phyloP scores from a whole-genome alignment of 2,888 invertebrate species.

The Microchrysa polita region DNA sequence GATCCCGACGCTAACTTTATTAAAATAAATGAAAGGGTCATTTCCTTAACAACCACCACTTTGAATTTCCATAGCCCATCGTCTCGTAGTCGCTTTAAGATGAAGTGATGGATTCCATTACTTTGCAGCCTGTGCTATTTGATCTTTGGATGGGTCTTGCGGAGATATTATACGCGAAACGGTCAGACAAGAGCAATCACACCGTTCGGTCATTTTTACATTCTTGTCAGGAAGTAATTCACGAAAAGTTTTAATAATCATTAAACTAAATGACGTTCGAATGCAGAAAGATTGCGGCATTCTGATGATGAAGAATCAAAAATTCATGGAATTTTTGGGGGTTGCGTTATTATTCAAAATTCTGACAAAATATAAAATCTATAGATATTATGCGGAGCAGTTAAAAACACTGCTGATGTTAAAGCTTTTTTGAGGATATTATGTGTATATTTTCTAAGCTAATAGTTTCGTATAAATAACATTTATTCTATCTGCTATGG shows the following conservation, averaged over 20 bases:
- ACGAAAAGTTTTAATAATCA: slow-evolving; percentile 10
- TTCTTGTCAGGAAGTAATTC: slow-evolving; percentile 32
- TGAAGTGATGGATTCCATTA: slow-evolving; percentile 40
- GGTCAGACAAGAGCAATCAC: slow-evolving; percentile 19
- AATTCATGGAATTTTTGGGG: background rate
- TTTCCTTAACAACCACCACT: slow-evolving; percentile 46
- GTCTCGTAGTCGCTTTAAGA: background rate
- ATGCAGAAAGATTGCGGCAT: too few relatives aligned
- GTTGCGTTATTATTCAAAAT: background rate
- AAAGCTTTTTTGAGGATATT: too few relatives aligned
- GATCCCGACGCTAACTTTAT: slow-evolving; percentile 48
- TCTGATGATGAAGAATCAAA: background rate
- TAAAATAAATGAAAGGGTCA: slow-evolving; percentile 51
- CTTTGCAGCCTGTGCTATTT: slow-evolving; percentile 14
- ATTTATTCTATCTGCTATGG: too few relatives aligned
- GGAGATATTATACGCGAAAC: slow-evolving; percentile 4
- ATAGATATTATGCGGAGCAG: too few relatives aligned
- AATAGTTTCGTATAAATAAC: too few relatives aligned
- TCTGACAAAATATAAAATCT: too few relatives aligned
- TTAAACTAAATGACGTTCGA: background rate
- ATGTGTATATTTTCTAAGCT: too few relatives aligned
- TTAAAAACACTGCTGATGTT: too few relatives aligned
- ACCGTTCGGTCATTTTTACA: slow-evolving; percentile 13
- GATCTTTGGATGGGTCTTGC: background rate
- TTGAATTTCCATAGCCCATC: slow-evolving; percentile 21